phyloP scores from a whole-genome alignment of 2,888 invertebrate genomes.

The Lottia scabra region DNA sequence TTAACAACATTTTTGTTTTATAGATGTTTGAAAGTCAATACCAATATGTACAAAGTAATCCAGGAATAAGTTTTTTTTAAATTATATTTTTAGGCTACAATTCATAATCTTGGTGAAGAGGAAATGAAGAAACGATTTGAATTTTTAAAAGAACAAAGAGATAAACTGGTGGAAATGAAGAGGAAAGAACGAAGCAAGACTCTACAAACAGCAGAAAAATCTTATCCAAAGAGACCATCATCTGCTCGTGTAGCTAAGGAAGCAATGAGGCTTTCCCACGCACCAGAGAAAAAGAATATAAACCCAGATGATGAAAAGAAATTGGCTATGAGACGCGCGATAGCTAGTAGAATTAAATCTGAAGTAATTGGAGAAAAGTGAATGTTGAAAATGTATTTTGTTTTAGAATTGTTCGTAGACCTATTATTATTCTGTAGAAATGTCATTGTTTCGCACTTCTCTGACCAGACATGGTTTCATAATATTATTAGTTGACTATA shows the following conservation, averaged over 20 bases:
- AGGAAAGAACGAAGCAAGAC: conserved; percentile 87
- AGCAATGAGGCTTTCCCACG: conserved; percentile 69
- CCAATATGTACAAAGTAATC: too few relatives aligned
- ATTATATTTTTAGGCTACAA: conserved; percentile 46
- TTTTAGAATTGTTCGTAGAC: too few relatives aligned
- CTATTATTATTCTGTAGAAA: too few relatives aligned
- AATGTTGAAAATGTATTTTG: not conserved
- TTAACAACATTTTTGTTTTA: too few relatives aligned
- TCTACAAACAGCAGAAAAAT: conserved; percentile 75
- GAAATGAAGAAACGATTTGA: conserved; percentile 76
- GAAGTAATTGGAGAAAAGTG: conserved; percentile 81
- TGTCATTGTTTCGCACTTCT: too few relatives aligned
- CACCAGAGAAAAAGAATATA: conserved; percentile 24
- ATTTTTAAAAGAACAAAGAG: conserved; percentile 89
- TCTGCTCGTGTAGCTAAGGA: conserved; percentile 83
- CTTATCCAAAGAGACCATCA: conserved; percentile 74
- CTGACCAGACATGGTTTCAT: too few relatives aligned
- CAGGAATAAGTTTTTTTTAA: too few relatives aligned
- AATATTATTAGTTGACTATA: too few relatives aligned
- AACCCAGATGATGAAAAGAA: conserved; percentile 72
- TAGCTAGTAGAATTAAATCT: conserved; percentile 85
- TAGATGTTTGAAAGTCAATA: too few relatives aligned
- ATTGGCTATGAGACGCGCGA: conserved; percentile 83
- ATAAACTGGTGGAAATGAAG: conserved; percentile 90
- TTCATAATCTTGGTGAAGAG: conserved; percentile 59